Percentiles rank a stretch among this genome's conserved stretches.
Evolutionary conservation across 2,797 vertebrate genomes (phyloP).

Genomic region (Gymnodraco acuticeps): DNA sequence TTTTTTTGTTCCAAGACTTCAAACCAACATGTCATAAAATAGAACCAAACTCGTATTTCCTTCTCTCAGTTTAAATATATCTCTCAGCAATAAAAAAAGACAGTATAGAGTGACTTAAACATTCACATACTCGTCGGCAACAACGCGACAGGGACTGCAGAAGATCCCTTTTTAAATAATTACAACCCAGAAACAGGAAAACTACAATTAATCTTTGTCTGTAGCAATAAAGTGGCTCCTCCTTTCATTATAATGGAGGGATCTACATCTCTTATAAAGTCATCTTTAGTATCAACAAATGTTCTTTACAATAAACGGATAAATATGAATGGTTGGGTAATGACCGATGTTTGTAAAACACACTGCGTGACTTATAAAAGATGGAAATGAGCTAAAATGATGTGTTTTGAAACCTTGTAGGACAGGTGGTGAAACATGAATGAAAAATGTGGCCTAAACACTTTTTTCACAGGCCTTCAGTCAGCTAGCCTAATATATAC

Average conservation of each 20-base stretch:
- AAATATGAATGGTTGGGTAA: slow-evolving; percentile 54
- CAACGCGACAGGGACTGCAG: slow-evolving; percentile 70
- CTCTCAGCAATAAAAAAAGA: slow-evolving; percentile 73
- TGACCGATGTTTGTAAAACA: slow-evolving; percentile 28
- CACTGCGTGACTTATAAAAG: slow-evolving; percentile 35
- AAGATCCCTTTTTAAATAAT: slow-evolving; percentile 76
- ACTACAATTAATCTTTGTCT: slow-evolving; percentile 70
- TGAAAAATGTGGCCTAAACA: slow-evolving; percentile 48
- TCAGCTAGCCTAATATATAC: slow-evolving; percentile 31
- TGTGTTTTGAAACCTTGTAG: slow-evolving; percentile 32
- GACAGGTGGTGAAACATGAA: slow-evolving; percentile 38
- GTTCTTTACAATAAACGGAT: slow-evolving; percentile 69
- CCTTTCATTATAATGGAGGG: slow-evolving; percentile 67
- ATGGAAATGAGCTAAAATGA: slow-evolving; percentile 42
- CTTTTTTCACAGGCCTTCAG: slow-evolving; percentile 35
- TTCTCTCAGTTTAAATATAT: slow-evolving; percentile 81
- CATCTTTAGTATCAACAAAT: slow-evolving; percentile 57
- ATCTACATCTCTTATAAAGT: slow-evolving; percentile 59
- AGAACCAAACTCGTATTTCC: slow-evolving; percentile 67
- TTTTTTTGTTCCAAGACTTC: slow-evolving; percentile 82
- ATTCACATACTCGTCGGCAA: slow-evolving; percentile 79
- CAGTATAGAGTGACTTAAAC: slow-evolving; percentile 69
- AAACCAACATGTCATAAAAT: slow-evolving; percentile 76
- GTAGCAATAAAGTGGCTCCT: slow-evolving; percentile 74
- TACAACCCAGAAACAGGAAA: slow-evolving; percentile 72